Percentiles rank a stretch among this genome's conserved stretches.
These are phyloP conservation scores for Austrofundulus limnaeus DNA, from an alignment of 2,113 vertebrate species.

Conservation along the genomic window DNA sequence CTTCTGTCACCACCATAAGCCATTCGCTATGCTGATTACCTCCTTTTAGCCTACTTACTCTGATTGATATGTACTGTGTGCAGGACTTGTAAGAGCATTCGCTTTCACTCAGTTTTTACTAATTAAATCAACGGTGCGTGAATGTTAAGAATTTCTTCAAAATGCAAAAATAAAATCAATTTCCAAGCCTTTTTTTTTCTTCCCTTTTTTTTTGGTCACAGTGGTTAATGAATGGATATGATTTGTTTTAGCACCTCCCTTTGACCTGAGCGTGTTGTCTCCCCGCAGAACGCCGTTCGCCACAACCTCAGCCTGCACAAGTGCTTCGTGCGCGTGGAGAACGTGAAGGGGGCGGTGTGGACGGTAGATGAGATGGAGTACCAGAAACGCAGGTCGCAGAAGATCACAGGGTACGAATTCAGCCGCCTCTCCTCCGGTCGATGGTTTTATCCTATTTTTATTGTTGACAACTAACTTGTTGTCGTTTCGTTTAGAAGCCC, in stretches of 20 bases:
- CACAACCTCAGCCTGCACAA: conserved; percentile 99
- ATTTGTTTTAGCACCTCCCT: conserved; percentile 42
- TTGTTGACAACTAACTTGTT: too few relatives aligned
- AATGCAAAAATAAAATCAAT: conserved; percentile 57
- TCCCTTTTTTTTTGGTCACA: conserved; percentile 20
- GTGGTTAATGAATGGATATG: conserved; percentile 51
- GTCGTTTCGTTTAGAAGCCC: conserved; percentile 84
- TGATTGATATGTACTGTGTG: conserved; percentile 80
- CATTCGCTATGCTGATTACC: conserved; percentile 80
- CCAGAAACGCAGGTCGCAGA: conserved; percentile 99
- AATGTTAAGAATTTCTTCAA: conserved; percentile 74
- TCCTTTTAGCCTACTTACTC: conserved; percentile 79
- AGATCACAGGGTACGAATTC: conserved; percentile 93
- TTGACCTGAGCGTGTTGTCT: conserved; percentile 46
- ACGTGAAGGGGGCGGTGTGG: conserved; percentile 99
- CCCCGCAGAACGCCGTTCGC: conserved; percentile 93
- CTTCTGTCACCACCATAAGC: conserved; percentile 79
- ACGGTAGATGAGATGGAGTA: conserved; percentile 99
- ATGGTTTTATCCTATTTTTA: conserved; percentile 22
- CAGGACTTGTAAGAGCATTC: conserved; percentile 76
- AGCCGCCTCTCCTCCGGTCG: conserved; percentile 6
- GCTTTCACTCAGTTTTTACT: conserved; percentile 73
- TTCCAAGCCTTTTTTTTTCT: conserved; percentile 33
- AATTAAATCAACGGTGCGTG: conserved; percentile 79
- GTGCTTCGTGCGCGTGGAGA: conserved; percentile 99